A percentile compares a stretch with the other conserved stretches of the same genome.
Evolutionary conservation across 2,113 vertebrate genomes (phyloP).

Genomic region (Helogale parvula): DNA sequence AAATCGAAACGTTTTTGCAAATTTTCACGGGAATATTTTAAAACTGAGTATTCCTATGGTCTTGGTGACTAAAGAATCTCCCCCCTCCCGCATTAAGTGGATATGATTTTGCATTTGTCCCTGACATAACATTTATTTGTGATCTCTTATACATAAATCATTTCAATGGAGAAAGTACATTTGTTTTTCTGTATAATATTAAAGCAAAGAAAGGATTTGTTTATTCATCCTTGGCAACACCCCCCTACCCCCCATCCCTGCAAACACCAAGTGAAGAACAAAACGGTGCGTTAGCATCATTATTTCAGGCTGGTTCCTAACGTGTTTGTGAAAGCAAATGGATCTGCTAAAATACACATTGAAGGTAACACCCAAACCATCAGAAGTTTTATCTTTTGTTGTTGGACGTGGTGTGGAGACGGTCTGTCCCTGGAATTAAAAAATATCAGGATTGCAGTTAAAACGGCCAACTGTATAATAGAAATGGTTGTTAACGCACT

Average conservation of each 20-base stretch:
- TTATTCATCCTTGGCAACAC: background rate
- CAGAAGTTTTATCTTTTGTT: background rate
- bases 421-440: background rate
- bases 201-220: background rate
- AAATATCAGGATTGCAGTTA: background rate
- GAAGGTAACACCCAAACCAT: background rate
- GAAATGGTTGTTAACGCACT: background rate
- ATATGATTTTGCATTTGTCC: slow-evolving; percentile 43
- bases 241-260: background rate
- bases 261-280: background rate
- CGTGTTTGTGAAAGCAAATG: background rate
- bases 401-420: background rate
- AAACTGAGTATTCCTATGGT: background rate
- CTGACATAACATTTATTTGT: background rate
- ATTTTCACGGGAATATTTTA: slow-evolving; percentile 14
- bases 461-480: background rate
- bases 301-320: background rate
- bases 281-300: background rate
- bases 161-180: background rate
- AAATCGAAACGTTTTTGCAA: background rate
- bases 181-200: background rate
- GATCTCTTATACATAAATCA: background rate
- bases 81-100: background rate
- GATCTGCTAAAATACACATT: background rate
- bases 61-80: background rate